Percentiles rank a stretch among this genome's conserved stretches.
phyloP scores from a whole-genome alignment of 2,797 vertebrate species.

The Naso thynnoides region DNA sequence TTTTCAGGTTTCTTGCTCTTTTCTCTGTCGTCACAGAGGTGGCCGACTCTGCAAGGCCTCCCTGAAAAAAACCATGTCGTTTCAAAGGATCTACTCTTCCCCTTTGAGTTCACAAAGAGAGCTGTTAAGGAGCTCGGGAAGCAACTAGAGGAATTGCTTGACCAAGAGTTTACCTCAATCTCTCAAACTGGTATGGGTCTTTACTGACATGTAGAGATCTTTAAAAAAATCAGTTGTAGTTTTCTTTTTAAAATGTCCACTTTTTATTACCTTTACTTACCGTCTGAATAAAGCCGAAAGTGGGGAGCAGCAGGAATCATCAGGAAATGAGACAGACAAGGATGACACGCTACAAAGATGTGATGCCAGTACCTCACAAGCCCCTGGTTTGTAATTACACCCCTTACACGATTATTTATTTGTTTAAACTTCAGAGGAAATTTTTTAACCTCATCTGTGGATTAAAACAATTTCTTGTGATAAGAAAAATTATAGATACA shows the following conservation, averaged over 20 bases:
- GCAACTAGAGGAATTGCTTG: conserved; percentile 58
- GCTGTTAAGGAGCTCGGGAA: conserved; percentile 44
- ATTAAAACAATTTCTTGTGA: background rate
- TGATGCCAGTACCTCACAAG: conserved; percentile 3
- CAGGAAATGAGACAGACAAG: conserved; percentile 17
- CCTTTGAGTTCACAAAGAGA: conserved; percentile 45
- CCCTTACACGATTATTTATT: no score
- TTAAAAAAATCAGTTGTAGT: background rate
- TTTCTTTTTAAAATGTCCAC: background rate
- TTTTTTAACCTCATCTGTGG: background rate
- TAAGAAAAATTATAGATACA: no score
- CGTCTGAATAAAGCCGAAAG: background rate
- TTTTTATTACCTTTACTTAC: background rate
- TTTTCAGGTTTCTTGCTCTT: background rate
- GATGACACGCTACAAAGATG: conserved; percentile 4
- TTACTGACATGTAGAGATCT: background rate
- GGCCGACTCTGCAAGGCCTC: conserved; percentile 30
- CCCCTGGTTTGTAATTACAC: conserved; percentile 10
- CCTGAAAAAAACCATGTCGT: conserved; percentile 16
- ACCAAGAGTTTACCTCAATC: conserved; percentile 45
- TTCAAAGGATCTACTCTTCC: conserved; percentile 24
- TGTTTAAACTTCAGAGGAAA: background rate
- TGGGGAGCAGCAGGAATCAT: conserved; percentile 21
- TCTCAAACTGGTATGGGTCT: conserved; percentile 43
- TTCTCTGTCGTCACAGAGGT: conserved; percentile 49